Evolutionary conservation across 2,888 invertebrate species (phyloP).

Genomic region (Dicyrtomina minuta): DNA sequence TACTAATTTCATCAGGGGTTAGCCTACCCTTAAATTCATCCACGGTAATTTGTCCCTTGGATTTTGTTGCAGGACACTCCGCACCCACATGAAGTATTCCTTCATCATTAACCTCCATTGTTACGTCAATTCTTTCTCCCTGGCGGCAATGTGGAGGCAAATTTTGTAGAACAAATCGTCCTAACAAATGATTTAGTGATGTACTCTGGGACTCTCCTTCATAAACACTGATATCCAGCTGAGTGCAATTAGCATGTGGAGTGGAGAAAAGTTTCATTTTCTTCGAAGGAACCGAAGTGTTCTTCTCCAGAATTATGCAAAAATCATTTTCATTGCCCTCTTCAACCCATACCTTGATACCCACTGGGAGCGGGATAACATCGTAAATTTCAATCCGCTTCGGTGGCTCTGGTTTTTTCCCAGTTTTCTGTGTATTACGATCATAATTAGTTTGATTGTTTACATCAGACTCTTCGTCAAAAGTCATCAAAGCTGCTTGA

Average conservation of each 20-base stretch:
- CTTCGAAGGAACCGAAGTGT: slow-evolving; percentile 3
- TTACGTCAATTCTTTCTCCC: slow-evolving; percentile 6
- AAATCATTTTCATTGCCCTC: slow-evolving; percentile 4
- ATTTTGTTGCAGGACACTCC: background rate
- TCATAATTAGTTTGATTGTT: no score
- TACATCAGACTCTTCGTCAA: background rate
- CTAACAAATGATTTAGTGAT: background rate
- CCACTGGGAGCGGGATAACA: slow-evolving; percentile 13
- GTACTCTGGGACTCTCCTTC: background rate
- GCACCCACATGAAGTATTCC: slow-evolving; percentile 13
- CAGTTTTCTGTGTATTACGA: no score
- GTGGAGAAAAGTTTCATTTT: slow-evolving; percentile 6
- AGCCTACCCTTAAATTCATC: slow-evolving; percentile 21
- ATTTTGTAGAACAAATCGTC: slow-evolving; percentile 6
- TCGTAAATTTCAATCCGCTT: background rate
- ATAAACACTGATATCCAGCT: slow-evolving; percentile 8
- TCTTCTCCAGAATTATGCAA: slow-evolving; percentile 3
- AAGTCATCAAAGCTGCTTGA: slow-evolving; percentile 30
- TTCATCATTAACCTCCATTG: background rate
- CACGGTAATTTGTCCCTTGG: slow-evolving; percentile 3
- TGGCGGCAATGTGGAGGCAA: slow-evolving; percentile 2
- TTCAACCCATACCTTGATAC: slow-evolving; percentile 7
- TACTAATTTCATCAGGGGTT: slow-evolving; percentile 3
- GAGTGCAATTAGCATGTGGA: background rate
- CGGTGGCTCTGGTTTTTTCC: background rate